phyloP scores from a whole-genome alignment of 2,888 invertebrate species.

The Papilio elwesi region DNA sequence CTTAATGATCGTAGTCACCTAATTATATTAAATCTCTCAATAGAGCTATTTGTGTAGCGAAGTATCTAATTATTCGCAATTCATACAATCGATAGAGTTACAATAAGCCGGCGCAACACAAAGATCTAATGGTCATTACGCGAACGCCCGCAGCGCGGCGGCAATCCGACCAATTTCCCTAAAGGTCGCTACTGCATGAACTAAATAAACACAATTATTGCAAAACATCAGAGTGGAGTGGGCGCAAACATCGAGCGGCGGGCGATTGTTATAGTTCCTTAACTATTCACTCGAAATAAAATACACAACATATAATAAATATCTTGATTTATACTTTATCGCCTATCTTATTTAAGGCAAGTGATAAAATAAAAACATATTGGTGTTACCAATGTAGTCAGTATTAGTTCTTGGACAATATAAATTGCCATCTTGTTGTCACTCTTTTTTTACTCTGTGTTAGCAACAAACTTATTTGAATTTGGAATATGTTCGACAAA shows the following conservation, averaged over 20 bases:
- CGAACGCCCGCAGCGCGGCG: constrained; percentile 30
- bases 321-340: no score
- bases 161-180: constrained; percentile 54
- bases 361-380: no score
- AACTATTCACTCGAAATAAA: background rate
- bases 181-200: constrained; percentile 59
- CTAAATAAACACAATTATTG: constrained; percentile 66
- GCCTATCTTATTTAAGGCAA: no score
- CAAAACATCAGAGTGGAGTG: constrained; percentile 49
- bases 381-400: no score
- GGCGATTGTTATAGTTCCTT: constrained; percentile 15
- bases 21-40: background rate
- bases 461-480: no score
- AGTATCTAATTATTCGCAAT: constrained; percentile 21
- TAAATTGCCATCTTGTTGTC: no score
- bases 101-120: constrained; percentile 40
- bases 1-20: background rate
- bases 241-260: constrained; percentile 6
- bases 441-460: no score
- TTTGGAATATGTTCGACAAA: no score
- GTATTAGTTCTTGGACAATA: no score
- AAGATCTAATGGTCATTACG: constrained; percentile 45
- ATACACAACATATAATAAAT: background rate
- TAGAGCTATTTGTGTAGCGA: background rate
- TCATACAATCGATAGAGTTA: constrained; percentile 36